phyloP scores from a whole-genome alignment of 2,888 invertebrate species.

The Calameuta filiformis region DNA sequence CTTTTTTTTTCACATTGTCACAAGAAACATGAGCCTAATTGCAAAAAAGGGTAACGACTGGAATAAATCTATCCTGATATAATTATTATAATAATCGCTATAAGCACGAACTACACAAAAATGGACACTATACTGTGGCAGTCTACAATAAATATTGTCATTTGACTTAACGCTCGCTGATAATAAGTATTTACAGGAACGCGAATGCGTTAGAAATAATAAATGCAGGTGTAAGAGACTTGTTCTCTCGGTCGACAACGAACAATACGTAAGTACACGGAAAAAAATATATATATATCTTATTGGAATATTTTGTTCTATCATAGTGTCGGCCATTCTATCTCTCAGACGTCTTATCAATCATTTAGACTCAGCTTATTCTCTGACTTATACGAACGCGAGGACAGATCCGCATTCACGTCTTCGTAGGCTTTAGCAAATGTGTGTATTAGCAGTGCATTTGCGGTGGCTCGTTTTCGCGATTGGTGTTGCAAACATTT shows the following conservation, averaged over 20 bases:
- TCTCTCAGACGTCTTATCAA: neutral
- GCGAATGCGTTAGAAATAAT: neutral
- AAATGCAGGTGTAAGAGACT: neutral
- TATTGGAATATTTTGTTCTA: neutral
- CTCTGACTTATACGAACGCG: neutral
- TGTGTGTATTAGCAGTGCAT: slow-evolving; percentile 77
- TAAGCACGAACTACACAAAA: neutral
- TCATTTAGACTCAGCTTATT: neutral
- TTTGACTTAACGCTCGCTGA: neutral
- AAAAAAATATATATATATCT: neutral
- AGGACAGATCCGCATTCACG: slow-evolving; percentile 49
- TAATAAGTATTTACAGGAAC: neutral
- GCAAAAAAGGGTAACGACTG: neutral
- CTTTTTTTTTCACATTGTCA: neutral
- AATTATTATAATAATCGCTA: neutral
- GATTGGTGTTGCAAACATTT: slow-evolving; percentile 87
- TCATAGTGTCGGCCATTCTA: neutral
- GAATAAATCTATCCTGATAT: neutral
- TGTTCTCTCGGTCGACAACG: neutral
- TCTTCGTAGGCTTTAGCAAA: slow-evolving; percentile 71
- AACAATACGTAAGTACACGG: neutral
- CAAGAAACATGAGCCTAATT: neutral
- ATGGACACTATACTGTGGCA: neutral
- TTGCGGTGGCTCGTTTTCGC: slow-evolving; percentile 76
- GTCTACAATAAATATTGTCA: neutral